Conservation (phyloP, 2,113 vertebrate species). For the Dasyornis broadbenti region DNA sequence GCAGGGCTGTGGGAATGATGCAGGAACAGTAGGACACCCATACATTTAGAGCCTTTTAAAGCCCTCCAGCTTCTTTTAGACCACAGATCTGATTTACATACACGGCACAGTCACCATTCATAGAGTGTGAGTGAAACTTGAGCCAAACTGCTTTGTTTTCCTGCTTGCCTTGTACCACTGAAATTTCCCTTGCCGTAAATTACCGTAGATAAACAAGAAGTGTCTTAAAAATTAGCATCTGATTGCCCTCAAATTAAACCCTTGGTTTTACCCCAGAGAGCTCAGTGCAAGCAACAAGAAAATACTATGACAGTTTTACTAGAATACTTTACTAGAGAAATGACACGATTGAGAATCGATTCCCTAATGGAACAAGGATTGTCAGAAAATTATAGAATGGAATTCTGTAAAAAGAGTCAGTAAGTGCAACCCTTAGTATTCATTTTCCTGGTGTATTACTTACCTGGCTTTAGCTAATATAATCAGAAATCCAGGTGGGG, state of each 20-base stretch:
- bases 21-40: background rate
- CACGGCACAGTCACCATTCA: background rate
- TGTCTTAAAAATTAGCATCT: slow-evolving; percentile 18
- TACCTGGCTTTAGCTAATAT: background rate
- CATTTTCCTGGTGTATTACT: background rate
- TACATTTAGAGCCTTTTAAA: background rate
- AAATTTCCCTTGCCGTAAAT: slow-evolving; percentile 14
- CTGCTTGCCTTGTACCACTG: background rate
- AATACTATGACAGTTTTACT: background rate
- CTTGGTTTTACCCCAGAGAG: background rate
- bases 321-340: background rate
- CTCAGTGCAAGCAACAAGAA: background rate
- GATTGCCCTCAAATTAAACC: slow-evolving; percentile 21
- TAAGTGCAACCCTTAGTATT: background rate
- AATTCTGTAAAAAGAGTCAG: background rate
- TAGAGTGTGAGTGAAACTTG: background rate
- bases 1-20: background rate
- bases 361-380: background rate
- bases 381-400: background rate
- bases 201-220: background rate
- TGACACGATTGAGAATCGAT: background rate
- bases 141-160: slow-evolving; percentile 21
- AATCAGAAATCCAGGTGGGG: background rate
- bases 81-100: background rate
- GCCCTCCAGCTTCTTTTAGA: background rate